Conservation (phyloP, 2,797 vertebrate species). For the Phrynocephalus forsythii region DNA sequence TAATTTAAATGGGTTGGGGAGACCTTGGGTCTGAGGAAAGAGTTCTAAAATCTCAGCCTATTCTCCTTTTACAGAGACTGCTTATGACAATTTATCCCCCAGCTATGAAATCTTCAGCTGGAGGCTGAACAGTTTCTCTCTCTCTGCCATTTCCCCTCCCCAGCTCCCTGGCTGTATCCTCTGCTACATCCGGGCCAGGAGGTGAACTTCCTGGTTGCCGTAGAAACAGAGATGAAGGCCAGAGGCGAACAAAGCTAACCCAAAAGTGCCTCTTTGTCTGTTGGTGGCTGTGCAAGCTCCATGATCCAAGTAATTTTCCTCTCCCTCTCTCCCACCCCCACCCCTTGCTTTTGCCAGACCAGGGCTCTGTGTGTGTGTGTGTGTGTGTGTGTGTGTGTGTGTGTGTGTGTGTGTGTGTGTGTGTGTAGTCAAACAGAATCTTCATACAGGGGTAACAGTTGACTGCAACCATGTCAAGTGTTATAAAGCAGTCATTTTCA, state of each 20-base stretch:
- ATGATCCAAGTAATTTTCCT: not conserved
- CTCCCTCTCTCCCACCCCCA: rapidly evolving
- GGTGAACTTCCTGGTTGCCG: constrained; percentile 57
- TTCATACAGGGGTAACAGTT: constrained; percentile 9
- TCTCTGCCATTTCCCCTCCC: constrained; percentile 8
- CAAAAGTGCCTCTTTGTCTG: constrained; percentile 54
- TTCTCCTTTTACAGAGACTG: not conserved
- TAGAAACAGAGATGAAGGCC: constrained; percentile 67
- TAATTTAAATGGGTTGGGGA: not conserved
- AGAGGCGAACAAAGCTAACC: constrained; percentile 52
- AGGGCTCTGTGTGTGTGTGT: not conserved
- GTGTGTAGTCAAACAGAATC: constrained; percentile 19
- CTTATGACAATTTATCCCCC: constrained; percentile 3
- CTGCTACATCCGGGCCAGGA: constrained; percentile 46
- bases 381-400: no score
- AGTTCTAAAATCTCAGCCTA: not conserved
- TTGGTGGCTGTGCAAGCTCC: not conserved
- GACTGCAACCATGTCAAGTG: not conserved
- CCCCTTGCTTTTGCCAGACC: not conserved
- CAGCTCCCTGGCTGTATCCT: constrained; percentile 7
- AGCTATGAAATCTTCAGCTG: constrained; percentile 23
- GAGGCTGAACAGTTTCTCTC: not conserved
- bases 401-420: not conserved
- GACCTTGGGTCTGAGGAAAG: not conserved
- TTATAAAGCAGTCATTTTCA: no score